These are phyloP conservation scores for Caenorhabditis sp. DNA, from an alignment of 2,888 invertebrate species.

Conservation along the genomic window DNA sequence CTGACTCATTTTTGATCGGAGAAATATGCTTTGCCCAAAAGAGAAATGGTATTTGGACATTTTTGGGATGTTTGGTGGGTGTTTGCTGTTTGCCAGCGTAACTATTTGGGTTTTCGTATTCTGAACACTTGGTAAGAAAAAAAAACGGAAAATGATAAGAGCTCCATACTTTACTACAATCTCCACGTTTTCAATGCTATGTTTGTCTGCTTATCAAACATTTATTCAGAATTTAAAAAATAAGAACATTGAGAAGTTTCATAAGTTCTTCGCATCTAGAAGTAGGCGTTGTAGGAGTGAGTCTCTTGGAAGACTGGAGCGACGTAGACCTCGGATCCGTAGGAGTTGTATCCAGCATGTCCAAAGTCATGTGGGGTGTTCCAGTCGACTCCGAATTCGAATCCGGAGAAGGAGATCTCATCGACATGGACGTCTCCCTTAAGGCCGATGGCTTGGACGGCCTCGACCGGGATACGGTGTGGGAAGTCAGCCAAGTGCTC, in stretches of 20 bases:
- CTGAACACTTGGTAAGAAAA: conserved; percentile 30
- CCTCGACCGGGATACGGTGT: conserved; percentile 69
- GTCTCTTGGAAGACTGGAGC: conserved; percentile 66
- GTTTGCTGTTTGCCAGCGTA: too few relatives aligned
- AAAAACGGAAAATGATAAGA: conserved; percentile 46
- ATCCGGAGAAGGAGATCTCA: conserved; percentile 71
- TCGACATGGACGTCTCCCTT: conserved; percentile 69
- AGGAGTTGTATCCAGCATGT: conserved; percentile 71
- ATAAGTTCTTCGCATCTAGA: conserved; percentile 22
- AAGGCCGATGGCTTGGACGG: conserved; percentile 73
- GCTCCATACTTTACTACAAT: too few relatives aligned
- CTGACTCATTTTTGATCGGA: conserved; percentile 5
- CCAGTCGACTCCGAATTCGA: conserved; percentile 67
- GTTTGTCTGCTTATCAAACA: too few relatives aligned
- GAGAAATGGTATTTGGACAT: conserved; percentile 36
- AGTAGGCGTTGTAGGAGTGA: conserved; percentile 67
- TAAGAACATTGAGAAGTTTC: too few relatives aligned
- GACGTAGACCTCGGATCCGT: conserved; percentile 70
- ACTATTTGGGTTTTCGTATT: conserved; percentile 47
- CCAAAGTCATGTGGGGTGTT: conserved; percentile 68
- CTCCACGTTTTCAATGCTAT: too few relatives aligned
- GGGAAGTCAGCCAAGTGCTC: conserved; percentile 70
- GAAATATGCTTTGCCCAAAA: conserved; percentile 4
- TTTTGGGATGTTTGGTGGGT: too few relatives aligned
- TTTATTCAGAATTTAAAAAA: too few relatives aligned